Base-by-base conservation (phyloP, 2,797 vertebrate genomes). In the Myotis vivesi region DNA sequence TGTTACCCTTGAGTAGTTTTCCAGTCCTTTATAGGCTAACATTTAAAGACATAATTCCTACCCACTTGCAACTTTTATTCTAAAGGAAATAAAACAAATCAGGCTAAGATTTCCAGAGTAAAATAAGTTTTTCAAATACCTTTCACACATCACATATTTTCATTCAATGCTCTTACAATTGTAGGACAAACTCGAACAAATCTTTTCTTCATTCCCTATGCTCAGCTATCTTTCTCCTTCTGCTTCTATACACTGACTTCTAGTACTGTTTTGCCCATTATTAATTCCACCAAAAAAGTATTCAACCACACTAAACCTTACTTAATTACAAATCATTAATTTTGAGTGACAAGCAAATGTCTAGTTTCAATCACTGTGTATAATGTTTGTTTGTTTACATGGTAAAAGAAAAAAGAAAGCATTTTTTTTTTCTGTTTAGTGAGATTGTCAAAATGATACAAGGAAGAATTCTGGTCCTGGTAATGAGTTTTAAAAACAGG, bases 21-120 rank as follows among this genome's bases (percentile, higher is more conserved):
- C 79, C 89, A 91, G 75, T 53, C 8, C 86, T 77, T 83, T 85
- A 46, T 3, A 49, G 22, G 44, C 41, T 72, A 94, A 87, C 66
- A 93, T 59, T 80, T 86, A 64, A 81, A 94, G 36, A 22, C 46
- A 20, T 44, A 94, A 93, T 92, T 88, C 89, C 72, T 95, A 94
- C 69, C 87, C 89, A 49, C 81, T 95, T 95, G 75, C n/a, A 93
- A 92, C 94, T 92, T 96, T 72, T 94, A 91, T 85, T 95, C 93
- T 90, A 95, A 79, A 87, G 22, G 41, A 94, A 94, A 95, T 57
- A 89, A 92, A 95, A 93, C 46, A 87, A 82, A 82, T 36, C 72
- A 80, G 73, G 16, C 53, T 25, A 82, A 68, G 41, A 90, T 1
- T 57, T 87, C 8, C 8, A 36, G 68, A 66, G 57, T 44, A 19